A percentile compares a stretch with the other conserved stretches of the same genome.
These are phyloP conservation scores for Anser cygnoides DNA, from an alignment of 2,113 vertebrate species.

Conservation along the genomic window DNA sequence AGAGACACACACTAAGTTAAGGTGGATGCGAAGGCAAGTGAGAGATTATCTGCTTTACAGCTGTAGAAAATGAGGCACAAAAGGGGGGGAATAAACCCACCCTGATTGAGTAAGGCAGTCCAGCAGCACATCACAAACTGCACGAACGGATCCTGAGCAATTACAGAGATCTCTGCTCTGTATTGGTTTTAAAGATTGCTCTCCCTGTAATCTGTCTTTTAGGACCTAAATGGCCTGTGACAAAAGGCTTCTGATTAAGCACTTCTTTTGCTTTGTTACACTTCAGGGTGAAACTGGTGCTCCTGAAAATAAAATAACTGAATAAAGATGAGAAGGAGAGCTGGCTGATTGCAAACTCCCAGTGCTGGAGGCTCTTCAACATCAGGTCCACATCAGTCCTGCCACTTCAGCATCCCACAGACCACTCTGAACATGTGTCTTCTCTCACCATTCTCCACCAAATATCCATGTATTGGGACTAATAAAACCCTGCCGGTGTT, in stretches of 20 bases:
- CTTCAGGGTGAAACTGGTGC: slow-evolving; percentile 13
- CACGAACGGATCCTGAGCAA: not conserved
- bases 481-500: not conserved
- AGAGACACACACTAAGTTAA: not conserved
- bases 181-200: slow-evolving; percentile 34
- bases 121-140: not conserved
- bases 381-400: not conserved
- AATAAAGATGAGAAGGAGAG: not conserved
- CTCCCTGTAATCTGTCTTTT: slow-evolving; percentile 33
- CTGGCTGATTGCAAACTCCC: not conserved
- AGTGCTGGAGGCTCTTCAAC: not conserved
- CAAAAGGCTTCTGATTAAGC: slow-evolving; percentile 39
- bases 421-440: not conserved
- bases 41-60: slow-evolving; percentile 22
- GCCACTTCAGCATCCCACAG: not conserved
- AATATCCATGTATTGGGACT: not conserved
- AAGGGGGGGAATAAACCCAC: not conserved
- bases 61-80: slow-evolving; percentile 5
- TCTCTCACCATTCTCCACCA: not conserved
- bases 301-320: slow-evolving; percentile 48
- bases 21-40: not conserved
- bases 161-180: not conserved
- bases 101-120: not conserved
- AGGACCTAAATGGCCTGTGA: slow-evolving; percentile 48
- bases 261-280: slow-evolving; percentile 24